These are phyloP conservation scores for Lacerta viridis DNA, from an alignment of 2,797 vertebrate genomes.

Conservation along the genomic window DNA sequence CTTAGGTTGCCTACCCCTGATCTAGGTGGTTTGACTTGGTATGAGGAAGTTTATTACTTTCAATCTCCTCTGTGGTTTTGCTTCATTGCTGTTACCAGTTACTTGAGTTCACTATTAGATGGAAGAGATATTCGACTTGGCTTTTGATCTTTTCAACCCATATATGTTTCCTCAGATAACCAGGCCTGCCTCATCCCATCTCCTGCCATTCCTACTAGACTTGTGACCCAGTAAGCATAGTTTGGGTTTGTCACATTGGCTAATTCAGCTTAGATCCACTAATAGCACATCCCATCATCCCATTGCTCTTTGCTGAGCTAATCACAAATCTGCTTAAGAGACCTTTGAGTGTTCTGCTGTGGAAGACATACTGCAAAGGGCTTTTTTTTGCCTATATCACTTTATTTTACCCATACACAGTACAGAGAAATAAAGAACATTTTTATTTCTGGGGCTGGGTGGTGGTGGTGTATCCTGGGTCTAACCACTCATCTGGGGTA, in stretches of 20 bases:
- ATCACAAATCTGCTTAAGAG: slow-evolving; percentile 10
- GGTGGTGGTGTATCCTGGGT: too few relatives aligned
- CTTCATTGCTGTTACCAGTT: background rate
- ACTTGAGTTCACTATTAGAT: background rate
- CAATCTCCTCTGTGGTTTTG: background rate
- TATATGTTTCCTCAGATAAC: background rate
- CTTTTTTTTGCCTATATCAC: background rate
- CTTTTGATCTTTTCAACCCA: background rate
- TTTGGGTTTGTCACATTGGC: background rate
- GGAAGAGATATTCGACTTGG: background rate
- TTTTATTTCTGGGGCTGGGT: background rate
- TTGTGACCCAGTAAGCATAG: slow-evolving; percentile 6
- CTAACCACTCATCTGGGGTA: too few relatives aligned
- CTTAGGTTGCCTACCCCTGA: too few relatives aligned
- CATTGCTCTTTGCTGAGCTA: slow-evolving; percentile 7
- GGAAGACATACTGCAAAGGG: background rate
- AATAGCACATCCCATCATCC: background rate
- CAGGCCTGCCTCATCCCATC: background rate
- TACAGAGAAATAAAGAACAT: too few relatives aligned
- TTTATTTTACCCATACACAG: too few relatives aligned
- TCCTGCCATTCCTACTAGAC: background rate
- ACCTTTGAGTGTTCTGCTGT: background rate
- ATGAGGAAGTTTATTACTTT: too few relatives aligned
- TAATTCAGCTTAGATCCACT: background rate
- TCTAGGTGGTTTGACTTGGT: too few relatives aligned